Conservation (phyloP, 2,113 vertebrate species). For the Sceloporus undulatus region DNA sequence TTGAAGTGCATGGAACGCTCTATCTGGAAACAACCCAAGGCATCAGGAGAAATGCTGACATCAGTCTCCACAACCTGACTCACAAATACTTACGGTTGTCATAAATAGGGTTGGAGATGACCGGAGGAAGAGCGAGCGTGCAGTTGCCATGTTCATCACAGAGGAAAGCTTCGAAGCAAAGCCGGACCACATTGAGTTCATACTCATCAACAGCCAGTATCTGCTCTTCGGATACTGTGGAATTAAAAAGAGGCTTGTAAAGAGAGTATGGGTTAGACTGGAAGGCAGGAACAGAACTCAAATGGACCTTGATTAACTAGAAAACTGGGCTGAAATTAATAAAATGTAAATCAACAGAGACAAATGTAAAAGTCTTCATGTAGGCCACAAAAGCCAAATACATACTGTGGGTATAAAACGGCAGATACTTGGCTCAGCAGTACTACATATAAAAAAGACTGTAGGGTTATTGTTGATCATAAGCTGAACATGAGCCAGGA, state of each 20-base stretch:
- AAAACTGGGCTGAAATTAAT: too few species aligned
- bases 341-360: too few species aligned
- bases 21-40: neutral
- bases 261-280: neutral
- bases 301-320: too few species aligned
- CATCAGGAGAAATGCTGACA: neutral
- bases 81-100: conserved; percentile 92
- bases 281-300: too few species aligned
- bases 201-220: conserved; percentile 93
- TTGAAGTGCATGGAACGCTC: neutral
- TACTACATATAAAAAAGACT: too few species aligned
- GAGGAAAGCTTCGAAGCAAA: conserved; percentile 95
- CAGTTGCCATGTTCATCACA: conserved; percentile 88
- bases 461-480: too few species aligned
- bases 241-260: conserved; percentile 37
- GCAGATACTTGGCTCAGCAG: too few species aligned
- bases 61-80: neutral
- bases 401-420: too few species aligned
- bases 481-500: too few species aligned
- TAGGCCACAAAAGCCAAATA: too few species aligned
- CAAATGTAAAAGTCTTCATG: too few species aligned
- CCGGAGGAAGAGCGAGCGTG: conserved; percentile 83
- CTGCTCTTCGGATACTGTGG: conserved; percentile 89
- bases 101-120: conserved; percentile 97
- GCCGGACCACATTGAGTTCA: conserved; percentile 95